phyloP scores from a whole-genome alignment of 2,888 invertebrate species.

The Ramazzottius varieornatus region DNA sequence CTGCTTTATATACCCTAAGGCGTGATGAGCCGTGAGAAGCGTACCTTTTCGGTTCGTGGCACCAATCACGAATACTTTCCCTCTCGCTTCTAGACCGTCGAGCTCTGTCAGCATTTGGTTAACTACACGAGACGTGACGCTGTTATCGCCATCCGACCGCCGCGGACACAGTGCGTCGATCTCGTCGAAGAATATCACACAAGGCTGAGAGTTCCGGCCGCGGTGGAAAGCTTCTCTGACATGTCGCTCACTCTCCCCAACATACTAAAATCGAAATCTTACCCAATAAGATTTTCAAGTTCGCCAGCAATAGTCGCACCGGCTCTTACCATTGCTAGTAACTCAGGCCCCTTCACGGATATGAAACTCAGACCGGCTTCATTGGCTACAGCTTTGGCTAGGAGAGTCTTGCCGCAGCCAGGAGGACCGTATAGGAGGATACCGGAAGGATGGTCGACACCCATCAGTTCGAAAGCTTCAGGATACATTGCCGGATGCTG shows the following conservation, averaged over 20 bases:
- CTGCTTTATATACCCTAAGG: not conserved
- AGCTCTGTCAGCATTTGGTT: slow-evolving; percentile 92
- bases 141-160: slow-evolving; percentile 29
- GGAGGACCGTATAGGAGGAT: slow-evolving; percentile 86
- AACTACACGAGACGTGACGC: slow-evolving; percentile 42
- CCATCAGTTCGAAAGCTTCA: slow-evolving; percentile 46
- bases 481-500: slow-evolving; percentile 68
- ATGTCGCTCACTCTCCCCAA: slow-evolving; percentile 89
- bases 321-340: slow-evolving; percentile 62
- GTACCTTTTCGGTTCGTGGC: slow-evolving; percentile 75
- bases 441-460: slow-evolving; percentile 55
- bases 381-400: slow-evolving; percentile 93
- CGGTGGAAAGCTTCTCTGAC: slow-evolving; percentile 83
- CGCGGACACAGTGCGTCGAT: slow-evolving; percentile 80
- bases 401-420: slow-evolving; percentile 55
- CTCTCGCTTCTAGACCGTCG: slow-evolving; percentile 76
- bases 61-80: slow-evolving; percentile 76
- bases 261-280: slow-evolving; percentile 37
- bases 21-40: too few relatives aligned
- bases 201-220: slow-evolving; percentile 77
- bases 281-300: too few relatives aligned
- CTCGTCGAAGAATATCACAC: slow-evolving; percentile 96
- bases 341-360: slow-evolving; percentile 89
- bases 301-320: not conserved
- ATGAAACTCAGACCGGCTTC: slow-evolving; percentile 96